Percentiles rank a stretch among this genome's conserved stretches.
These are phyloP conservation scores for Chymomyza costata DNA, from an alignment of 1,140 invertebrate species.

Conservation along the genomic window DNA sequence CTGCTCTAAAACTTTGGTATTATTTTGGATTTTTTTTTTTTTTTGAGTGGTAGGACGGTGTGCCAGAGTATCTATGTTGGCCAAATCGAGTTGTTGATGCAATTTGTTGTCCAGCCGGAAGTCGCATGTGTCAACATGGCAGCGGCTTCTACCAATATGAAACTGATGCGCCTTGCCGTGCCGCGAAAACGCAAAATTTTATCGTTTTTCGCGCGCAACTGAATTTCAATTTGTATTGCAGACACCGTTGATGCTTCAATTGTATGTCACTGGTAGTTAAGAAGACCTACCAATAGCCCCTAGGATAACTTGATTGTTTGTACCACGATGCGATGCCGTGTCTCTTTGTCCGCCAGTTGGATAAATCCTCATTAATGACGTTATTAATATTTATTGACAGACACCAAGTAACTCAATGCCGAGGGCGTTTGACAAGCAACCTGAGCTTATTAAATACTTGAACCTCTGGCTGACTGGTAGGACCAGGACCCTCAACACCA, in stretches of 20 bases:
- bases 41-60: constrained; percentile 14
- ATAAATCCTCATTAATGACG: constrained; percentile 68
- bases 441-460: not conserved
- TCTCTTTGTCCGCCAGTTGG: constrained; percentile 4
- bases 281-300: not conserved
- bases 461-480: not conserved
- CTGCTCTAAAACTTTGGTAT: not conserved
- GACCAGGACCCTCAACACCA: too few relatives aligned
- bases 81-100: constrained; percentile 55
- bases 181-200: constrained; percentile 32
- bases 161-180: constrained; percentile 32
- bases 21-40: constrained; percentile 19
- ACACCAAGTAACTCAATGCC: too few relatives aligned
- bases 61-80: constrained; percentile 14
- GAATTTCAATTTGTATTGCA: constrained; percentile 48
- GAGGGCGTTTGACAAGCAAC: not conserved
- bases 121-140: constrained; percentile 54
- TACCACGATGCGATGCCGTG: not conserved
- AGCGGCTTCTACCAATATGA: not conserved
- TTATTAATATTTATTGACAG: constrained; percentile 72
- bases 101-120: constrained; percentile 63
- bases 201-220: constrained; percentile 36
- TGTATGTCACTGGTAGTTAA: not conserved
- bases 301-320: not conserved
- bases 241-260: not conserved